phyloP scores from a whole-genome alignment of 2,797 vertebrate genomes.

The Lateolabrax maculatus region DNA sequence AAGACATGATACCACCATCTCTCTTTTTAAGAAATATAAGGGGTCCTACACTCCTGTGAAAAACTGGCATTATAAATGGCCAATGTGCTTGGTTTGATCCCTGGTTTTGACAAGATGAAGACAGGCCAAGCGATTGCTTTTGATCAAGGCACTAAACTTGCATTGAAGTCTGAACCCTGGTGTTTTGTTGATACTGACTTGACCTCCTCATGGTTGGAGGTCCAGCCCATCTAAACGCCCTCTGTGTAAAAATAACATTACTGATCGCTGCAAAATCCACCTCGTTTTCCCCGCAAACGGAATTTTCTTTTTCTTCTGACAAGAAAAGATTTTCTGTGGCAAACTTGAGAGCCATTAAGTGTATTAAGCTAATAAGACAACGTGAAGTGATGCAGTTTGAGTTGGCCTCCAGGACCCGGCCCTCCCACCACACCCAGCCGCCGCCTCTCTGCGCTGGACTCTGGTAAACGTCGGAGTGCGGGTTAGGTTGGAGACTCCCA shows the following conservation, averaged over 20 bases:
- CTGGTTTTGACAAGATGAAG: not conserved
- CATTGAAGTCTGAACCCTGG: not conserved
- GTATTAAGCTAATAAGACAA: not conserved
- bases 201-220: not conserved
- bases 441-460: conserved; percentile 83
- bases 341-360: too few species aligned
- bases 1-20: conserved; percentile 1
- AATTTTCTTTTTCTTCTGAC: not conserved
- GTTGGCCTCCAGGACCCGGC: not conserved
- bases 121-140: not conserved
- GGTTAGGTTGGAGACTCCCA: conserved; percentile 73
- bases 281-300: not conserved
- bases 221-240: not conserved
- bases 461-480: conserved; percentile 74
- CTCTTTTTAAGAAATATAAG: not conserved
- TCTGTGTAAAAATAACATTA: not conserved
- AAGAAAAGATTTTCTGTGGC: too few species aligned
- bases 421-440: conserved; percentile 82
- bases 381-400: not conserved
- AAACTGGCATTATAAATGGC: not conserved
- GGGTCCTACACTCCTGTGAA: not conserved
- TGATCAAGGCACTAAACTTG: not conserved
- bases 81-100: not conserved
- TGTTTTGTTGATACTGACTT: not conserved
- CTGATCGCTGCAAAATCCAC: not conserved